These are phyloP conservation scores for Anarhynchus alexandrinus DNA, from an alignment of 2,113 vertebrate genomes.

Conservation along the genomic window DNA sequence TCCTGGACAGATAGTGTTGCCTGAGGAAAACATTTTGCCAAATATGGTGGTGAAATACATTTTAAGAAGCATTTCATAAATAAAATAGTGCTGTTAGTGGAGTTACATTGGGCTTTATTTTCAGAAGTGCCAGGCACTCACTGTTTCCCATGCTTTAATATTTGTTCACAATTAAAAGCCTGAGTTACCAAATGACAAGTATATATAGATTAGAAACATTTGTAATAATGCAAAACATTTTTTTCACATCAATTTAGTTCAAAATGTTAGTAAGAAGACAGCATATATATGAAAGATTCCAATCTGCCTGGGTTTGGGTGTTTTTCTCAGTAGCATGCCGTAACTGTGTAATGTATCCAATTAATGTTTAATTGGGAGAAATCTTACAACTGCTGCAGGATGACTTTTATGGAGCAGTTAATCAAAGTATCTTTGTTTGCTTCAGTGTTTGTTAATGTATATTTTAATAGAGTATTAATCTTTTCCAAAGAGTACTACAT, in stretches of 20 bases:
- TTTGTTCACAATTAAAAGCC: background rate
- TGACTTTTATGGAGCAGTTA: background rate
- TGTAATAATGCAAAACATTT: background rate
- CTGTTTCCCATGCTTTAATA: background rate
- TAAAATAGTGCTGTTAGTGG: background rate
- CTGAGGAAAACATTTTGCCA: background rate
- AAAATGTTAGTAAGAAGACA: background rate
- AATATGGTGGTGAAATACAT: background rate
- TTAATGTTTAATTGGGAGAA: constrained; percentile 10
- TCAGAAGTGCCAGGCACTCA: background rate
- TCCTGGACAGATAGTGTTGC: background rate
- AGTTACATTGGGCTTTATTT: background rate
- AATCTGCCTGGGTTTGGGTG: background rate
- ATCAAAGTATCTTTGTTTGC: constrained; percentile 11
- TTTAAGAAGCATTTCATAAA: background rate
- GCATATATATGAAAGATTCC: background rate
- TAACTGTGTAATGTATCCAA: background rate
- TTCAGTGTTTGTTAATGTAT: background rate
- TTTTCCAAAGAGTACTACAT: background rate
- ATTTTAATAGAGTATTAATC: constrained; percentile 22
- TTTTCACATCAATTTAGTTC: background rate
- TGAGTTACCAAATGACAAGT: background rate
- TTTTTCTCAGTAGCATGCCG: background rate
- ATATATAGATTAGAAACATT: background rate
- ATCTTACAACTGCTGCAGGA: background rate